phyloP scores from a whole-genome alignment of 2,113 vertebrate species.

The Trematocara marginatum region DNA sequence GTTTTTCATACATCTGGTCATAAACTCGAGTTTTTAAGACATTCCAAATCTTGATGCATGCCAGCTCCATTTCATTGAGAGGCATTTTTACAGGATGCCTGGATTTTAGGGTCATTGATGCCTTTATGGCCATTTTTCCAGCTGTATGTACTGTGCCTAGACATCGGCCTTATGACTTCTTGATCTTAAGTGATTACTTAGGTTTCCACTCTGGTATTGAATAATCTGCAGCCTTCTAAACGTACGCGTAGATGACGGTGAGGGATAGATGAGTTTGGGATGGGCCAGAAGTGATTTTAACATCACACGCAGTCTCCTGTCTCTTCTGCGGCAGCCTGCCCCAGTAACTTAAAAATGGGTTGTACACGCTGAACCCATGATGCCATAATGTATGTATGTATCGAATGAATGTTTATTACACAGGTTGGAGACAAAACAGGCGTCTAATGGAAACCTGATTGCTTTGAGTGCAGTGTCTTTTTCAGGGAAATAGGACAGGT shows the following conservation, averaged over 20 bases:
- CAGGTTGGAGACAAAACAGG: constrained; percentile 13
- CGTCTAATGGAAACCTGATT: constrained; percentile 43
- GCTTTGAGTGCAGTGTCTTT: constrained; percentile 63
- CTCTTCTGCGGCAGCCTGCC: constrained; percentile 26
- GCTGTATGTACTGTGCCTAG: constrained; percentile 62
- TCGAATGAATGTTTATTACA: constrained; percentile 54
- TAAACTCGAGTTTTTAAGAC: constrained; percentile 48
- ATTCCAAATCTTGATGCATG: constrained; percentile 64
- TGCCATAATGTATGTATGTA: constrained; percentile 63
- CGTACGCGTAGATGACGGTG: not conserved
- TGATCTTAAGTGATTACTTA: constrained; percentile 57
- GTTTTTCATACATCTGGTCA: constrained; percentile 60
- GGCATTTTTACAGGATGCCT: constrained; percentile 61
- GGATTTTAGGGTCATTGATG: constrained; percentile 43
- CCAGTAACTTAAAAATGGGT: constrained; percentile 17
- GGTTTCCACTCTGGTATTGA: constrained; percentile 56
- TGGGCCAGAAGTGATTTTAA: not conserved
- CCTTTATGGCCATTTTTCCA: constrained; percentile 45
- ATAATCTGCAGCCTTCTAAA: constrained; percentile 53
- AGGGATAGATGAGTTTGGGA: not conserved
- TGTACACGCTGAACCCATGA: constrained; percentile 38
- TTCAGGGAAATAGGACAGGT: constrained; percentile 73
- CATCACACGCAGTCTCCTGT: not conserved
- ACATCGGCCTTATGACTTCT: constrained; percentile 61
- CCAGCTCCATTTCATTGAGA: constrained; percentile 61